Evolutionary conservation across 2,888 invertebrate genomes (phyloP), one percentile per base, ranked within the genome.

Genomic region (Andricus curvator): DNA sequence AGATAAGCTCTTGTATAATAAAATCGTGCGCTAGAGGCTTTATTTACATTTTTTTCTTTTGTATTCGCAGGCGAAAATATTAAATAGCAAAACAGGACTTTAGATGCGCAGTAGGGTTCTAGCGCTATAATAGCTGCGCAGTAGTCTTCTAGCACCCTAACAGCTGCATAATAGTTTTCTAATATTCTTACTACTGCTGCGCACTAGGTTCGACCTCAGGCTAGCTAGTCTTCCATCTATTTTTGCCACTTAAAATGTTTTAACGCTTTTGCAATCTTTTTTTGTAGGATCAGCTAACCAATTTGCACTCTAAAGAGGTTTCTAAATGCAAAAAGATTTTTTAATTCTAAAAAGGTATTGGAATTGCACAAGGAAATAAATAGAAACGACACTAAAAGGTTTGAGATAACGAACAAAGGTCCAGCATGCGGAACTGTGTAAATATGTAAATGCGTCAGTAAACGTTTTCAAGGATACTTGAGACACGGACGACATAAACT

Each of bases 11-110:
- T 74, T 74, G 70, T 74, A 74, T 74, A 74, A 74, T 29, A 29
- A 70, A 33, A 9, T 51, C 29, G 25, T 25, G 25, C 62, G 13
- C 5, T 25, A 13, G 62, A 62, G 15, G 25, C 78, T 82, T 81
- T 80, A 82, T 83, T 78, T 62, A 56, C n/a, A n/a, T n/a, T n/a
- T 56, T 56, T 56, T 56, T 82, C 3, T n/a, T n/a, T 56, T 56
- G 80, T 78, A 67, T 78, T 80, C 79, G 15, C 15, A 44, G 80
- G 65, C 79, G 82, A 83, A 84, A 84, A 83, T 83, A 82, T 83
- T 83, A 81, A 41, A 41, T 41, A 41, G 13, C 0, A 41, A 41
- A 13, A 5, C 13, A 41, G 9, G 37, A 8, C 8, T 37, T 37
- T 8, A 37, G 8, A 37, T 37, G 37, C 37, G 37, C 37, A 37